Evolutionary conservation across 2,113 vertebrate species (phyloP).

Genomic region (Coptodon rendalli): DNA sequence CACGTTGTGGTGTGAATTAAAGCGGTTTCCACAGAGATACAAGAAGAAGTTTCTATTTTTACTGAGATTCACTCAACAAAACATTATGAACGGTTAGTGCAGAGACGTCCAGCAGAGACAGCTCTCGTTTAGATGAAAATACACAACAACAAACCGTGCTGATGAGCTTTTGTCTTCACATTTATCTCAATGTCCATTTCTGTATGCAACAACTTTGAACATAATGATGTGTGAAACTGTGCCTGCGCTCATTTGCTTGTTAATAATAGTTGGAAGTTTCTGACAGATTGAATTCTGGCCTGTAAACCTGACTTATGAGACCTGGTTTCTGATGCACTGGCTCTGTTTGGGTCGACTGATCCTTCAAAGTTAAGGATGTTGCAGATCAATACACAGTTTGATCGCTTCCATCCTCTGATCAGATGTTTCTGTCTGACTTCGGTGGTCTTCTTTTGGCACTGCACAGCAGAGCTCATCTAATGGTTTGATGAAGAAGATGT

Average conservation of each 20-base stretch:
- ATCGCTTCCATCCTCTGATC: background rate
- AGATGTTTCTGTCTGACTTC: background rate
- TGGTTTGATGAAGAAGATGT: background rate
- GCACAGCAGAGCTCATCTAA: background rate
- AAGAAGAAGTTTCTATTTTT: constrained; percentile 13
- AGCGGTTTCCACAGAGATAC: background rate
- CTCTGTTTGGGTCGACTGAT: background rate
- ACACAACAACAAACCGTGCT: background rate
- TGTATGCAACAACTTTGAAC: background rate
- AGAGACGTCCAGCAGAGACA: background rate
- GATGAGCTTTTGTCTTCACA: background rate
- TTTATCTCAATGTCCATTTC: background rate
- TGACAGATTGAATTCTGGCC: background rate
- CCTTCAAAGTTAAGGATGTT: background rate
- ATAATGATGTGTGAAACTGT: background rate
- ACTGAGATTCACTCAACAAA: background rate
- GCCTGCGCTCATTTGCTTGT: background rate
- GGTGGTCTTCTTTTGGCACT: background rate
- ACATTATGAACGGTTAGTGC: background rate
- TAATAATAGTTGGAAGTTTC: background rate
- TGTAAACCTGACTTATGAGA: background rate
- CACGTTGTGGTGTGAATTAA: background rate
- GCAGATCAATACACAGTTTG: background rate
- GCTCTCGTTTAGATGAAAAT: background rate
- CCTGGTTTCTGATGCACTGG: background rate